These are phyloP conservation scores for Brevimyrus niger DNA, from an alignment of 2,113 vertebrate genomes.

Conservation along the genomic window DNA sequence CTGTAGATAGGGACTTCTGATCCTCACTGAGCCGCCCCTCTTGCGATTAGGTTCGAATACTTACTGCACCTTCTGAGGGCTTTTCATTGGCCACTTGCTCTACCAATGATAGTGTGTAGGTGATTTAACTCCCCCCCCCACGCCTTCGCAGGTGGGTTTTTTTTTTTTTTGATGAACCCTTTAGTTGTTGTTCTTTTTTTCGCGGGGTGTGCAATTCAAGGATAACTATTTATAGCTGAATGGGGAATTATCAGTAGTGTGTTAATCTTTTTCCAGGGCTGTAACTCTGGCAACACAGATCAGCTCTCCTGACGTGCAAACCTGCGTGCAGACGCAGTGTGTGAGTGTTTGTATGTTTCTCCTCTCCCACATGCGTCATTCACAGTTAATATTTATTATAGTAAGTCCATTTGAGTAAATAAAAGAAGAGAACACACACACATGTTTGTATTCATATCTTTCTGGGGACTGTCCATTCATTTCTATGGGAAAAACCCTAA, in stretches of 20 bases:
- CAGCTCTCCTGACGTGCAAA: neutral
- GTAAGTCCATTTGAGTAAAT: neutral
- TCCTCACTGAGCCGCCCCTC: neutral
- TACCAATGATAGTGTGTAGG: neutral
- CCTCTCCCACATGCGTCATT: neutral
- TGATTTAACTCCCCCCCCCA: neutral
- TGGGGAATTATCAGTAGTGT: neutral
- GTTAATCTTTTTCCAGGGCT: constrained; percentile 1
- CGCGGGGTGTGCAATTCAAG: neutral
- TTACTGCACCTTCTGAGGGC: neutral
- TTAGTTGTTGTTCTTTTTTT: neutral
- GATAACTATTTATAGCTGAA: neutral
- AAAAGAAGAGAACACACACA: neutral
- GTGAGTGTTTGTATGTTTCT: neutral
- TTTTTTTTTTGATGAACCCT: constrained; percentile 5
- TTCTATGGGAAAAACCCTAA: neutral
- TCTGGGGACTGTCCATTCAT: neutral
- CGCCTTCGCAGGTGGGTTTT: neutral
- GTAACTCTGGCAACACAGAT: neutral
- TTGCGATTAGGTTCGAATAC: neutral
- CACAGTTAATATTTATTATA: neutral
- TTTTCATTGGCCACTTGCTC: neutral
- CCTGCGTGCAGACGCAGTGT: neutral
- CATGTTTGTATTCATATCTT: neutral
- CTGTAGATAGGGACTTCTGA: neutral